Evolutionary conservation across 2,888 invertebrate species (phyloP).

Genomic region (Zonitis immaculata): DNA sequence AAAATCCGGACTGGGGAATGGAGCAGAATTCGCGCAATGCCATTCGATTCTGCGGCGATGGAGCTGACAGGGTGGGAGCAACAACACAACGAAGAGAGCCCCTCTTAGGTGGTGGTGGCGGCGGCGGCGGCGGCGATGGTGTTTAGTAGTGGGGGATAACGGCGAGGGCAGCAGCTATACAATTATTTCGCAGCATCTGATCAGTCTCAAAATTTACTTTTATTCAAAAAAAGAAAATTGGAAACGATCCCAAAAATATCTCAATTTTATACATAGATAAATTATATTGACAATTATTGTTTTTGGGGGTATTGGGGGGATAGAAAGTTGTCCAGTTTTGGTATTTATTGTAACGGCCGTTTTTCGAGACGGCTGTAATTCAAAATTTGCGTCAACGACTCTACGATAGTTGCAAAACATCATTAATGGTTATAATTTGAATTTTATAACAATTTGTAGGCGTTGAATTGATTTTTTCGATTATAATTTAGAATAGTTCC

Average conservation of each 20-base stretch:
- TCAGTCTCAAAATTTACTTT: conserved; percentile 38
- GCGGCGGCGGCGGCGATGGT: too few species aligned
- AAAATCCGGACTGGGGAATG: conserved; percentile 40
- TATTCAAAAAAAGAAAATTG: conserved; percentile 16
- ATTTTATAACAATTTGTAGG: neutral
- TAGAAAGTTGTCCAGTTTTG: neutral
- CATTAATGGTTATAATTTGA: neutral
- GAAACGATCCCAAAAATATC: neutral
- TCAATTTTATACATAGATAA: neutral
- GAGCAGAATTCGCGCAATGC: conserved; percentile 32
- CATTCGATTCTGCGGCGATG: conserved; percentile 39
- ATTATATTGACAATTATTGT: neutral
- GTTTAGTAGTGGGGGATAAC: conserved; percentile 4
- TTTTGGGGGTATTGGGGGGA: neutral
- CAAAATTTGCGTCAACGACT: neutral
- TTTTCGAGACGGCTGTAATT: neutral
- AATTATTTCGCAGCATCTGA: conserved; percentile 46
- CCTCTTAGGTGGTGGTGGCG: too few species aligned
- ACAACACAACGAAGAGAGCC: too few species aligned
- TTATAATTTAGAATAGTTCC: too few species aligned
- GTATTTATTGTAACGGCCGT: neutral
- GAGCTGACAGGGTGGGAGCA: conserved; percentile 35
- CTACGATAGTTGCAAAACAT: neutral
- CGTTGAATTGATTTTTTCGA: neutral
- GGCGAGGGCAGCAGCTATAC: conserved; percentile 42